These are phyloP conservation scores for Stylophora pistillata DNA, from an alignment of 64 coral and sea anemone genomes.

Conservation along the genomic window DNA sequence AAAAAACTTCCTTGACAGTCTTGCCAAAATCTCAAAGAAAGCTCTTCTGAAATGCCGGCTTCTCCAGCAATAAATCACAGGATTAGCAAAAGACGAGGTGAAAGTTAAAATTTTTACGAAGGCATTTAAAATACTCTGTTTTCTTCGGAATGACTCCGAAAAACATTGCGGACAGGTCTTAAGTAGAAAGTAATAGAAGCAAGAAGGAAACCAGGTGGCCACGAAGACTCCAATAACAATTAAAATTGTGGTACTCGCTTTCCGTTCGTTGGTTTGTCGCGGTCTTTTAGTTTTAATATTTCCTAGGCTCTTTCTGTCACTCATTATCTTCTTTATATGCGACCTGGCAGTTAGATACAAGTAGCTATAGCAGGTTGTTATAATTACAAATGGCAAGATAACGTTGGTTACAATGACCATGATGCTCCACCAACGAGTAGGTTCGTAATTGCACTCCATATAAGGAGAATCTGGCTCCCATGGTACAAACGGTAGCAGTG, in stretches of 20 bases:
- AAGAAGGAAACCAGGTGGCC: constrained; percentile 85
- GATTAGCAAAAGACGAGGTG: constrained; percentile 87
- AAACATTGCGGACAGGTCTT: constrained; percentile 74
- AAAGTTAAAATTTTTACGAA: constrained; percentile 88
- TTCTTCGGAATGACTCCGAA: constrained; percentile 37
- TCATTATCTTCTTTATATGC: constrained; percentile 66
- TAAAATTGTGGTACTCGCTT: constrained; percentile 90
- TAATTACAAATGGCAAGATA: constrained; percentile 77
- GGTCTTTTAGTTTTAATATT: background rate
- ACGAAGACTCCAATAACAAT: constrained; percentile 91
- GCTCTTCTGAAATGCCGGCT: constrained; percentile 86
- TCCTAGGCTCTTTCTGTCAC: background rate
- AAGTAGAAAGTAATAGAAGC: constrained; percentile 85
- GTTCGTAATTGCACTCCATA: constrained; percentile 77
- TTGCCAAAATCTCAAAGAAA: constrained; percentile 59
- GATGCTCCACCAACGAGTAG: constrained; percentile 86
- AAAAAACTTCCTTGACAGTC: constrained; percentile 6
- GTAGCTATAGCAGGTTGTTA: constrained; percentile 75
- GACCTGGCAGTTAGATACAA: constrained; percentile 70
- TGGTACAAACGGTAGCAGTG: constrained; percentile 78
- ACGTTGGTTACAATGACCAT: constrained; percentile 90
- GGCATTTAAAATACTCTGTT: constrained; percentile 69
- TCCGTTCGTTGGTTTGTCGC: constrained; percentile 74
- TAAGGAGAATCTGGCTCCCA: constrained; percentile 30
- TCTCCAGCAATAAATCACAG: constrained; percentile 94